A percentile compares a stretch with the other conserved stretches of the same genome.
Conservation (phyloP, 2,113 vertebrate genomes). For the Corythaeola cristata region DNA sequence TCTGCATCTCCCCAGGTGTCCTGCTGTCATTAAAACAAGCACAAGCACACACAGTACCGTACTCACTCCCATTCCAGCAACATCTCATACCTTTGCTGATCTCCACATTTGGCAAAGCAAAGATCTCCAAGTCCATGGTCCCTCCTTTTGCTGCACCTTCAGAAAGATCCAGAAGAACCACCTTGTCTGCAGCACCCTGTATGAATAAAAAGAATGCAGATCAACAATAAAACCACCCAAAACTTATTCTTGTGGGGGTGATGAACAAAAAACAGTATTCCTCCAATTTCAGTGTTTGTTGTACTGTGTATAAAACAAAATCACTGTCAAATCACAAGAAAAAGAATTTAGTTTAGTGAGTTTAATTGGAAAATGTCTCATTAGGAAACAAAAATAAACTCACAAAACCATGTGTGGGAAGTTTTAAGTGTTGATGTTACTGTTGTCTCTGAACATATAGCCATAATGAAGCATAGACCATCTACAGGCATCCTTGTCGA, state of each 20-base stretch:
- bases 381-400: background rate
- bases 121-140: conserved; percentile 89
- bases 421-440: background rate
- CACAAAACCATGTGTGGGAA: background rate
- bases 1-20: background rate
- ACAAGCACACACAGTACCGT: background rate
- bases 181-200: conserved; percentile 85
- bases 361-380: background rate
- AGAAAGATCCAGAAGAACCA: conserved; percentile 88
- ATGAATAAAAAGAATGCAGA: background rate
- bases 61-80: background rate
- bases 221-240: background rate
- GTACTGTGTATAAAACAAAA: background rate
- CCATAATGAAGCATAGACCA: background rate
- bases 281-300: background rate
- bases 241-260: background rate
- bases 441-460: background rate
- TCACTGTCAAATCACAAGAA: background rate
- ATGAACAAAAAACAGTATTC: background rate
- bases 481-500: background rate
- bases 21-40: background rate
- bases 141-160: conserved; percentile 88
- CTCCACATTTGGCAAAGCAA: conserved; percentile 88
- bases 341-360: background rate
- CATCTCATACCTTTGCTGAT: conserved; percentile 86